These are phyloP conservation scores for Myzus persicae DNA, from an alignment of 1,140 invertebrate genomes.

Conservation along the genomic window DNA sequence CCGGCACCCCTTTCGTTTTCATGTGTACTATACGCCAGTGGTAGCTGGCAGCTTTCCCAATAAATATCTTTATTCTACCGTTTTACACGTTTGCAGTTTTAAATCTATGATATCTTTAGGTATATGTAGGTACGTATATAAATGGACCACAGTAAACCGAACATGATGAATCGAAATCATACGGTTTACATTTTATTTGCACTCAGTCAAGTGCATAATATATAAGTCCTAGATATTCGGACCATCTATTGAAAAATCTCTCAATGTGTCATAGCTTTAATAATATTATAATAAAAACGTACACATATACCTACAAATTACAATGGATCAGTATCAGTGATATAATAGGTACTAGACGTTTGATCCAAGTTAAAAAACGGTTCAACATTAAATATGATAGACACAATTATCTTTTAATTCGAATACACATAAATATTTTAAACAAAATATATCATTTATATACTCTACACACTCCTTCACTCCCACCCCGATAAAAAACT, in stretches of 20 bases:
- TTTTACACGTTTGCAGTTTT: neutral
- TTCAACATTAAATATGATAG: neutral
- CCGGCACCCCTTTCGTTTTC: neutral
- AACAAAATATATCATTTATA: neutral
- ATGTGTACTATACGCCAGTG: neutral
- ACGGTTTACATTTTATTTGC: neutral
- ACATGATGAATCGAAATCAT: neutral
- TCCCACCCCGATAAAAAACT: neutral
- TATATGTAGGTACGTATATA: too few relatives aligned
- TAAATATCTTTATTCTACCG: neutral
- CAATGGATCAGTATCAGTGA: too few relatives aligned
- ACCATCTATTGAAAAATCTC: neutral
- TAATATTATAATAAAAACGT: neutral
- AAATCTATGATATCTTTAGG: neutral
- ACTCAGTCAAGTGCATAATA: neutral
- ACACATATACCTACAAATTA: neutral
- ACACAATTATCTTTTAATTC: neutral
- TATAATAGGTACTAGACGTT: too few relatives aligned
- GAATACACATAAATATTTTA: neutral
- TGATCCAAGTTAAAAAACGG: too few relatives aligned
- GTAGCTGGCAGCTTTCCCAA: conserved; percentile 30
- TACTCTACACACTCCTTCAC: neutral
- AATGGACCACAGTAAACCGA: too few relatives aligned
- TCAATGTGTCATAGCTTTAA: neutral
- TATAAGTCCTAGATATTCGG: neutral